Evolutionary conservation across 2,797 vertebrate genomes (phyloP).

Genomic region (Rachycentron canadum): DNA sequence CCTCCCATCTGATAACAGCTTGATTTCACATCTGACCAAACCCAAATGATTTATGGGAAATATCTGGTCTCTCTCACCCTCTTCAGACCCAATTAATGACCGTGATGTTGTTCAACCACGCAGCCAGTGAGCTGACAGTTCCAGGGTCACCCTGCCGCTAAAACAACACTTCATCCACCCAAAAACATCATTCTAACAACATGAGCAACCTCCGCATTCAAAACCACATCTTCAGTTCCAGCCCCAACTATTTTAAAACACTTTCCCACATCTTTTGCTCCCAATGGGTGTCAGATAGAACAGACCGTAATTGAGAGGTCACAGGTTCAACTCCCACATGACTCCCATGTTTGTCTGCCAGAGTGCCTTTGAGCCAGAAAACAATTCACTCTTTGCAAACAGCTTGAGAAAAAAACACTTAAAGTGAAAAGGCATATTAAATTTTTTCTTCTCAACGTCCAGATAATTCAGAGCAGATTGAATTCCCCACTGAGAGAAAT

Average conservation of each 20-base stretch:
- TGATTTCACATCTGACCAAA: conserved; percentile 44
- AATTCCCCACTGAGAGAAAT: conserved; percentile 19
- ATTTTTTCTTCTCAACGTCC: conserved; percentile 13
- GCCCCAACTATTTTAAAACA: conserved; percentile 48
- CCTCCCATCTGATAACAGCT: conserved; percentile 55
- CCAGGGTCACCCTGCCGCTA: conserved; percentile 41
- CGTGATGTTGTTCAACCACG: conserved; percentile 21
- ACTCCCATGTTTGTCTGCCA: conserved; percentile 32
- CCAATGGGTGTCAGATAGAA: conserved; percentile 36
- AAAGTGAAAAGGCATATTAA: conserved; percentile 2
- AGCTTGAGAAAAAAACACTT: conserved; percentile 23
- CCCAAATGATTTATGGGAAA: conserved; percentile 73
- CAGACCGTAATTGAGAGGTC: conserved; percentile 42
- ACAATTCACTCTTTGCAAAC: conserved; percentile 20
- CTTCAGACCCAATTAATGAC: conserved; percentile 34
- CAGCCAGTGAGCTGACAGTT: conserved; percentile 37
- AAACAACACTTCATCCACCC: conserved; percentile 56
- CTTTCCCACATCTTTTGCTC: conserved; percentile 54
- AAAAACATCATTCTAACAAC: conserved; percentile 62
- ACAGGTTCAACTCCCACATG: conserved; percentile 43
- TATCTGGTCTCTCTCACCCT: conserved; percentile 62
- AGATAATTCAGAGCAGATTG: conserved; percentile 23
- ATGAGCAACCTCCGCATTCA: conserved; percentile 26
- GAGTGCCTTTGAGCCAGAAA: conserved; percentile 32
- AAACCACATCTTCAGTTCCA: conserved; percentile 39